Evolutionary conservation across 1,140 invertebrate genomes (phyloP), one percentile per base, ranked within the genome.

Genomic region (Macrotrachela quadricornifera): DNA sequence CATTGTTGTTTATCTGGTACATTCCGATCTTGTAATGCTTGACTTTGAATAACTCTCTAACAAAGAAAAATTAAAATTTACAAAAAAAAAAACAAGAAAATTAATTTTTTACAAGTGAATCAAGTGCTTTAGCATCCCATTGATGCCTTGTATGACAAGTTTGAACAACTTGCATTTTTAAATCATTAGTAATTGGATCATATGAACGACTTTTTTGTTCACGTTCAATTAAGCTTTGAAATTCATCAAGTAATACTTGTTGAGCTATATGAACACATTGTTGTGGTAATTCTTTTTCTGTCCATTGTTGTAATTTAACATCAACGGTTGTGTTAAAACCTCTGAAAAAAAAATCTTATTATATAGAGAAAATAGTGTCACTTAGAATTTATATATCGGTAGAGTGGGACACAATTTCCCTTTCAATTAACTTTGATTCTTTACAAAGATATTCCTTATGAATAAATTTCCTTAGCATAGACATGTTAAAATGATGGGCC

Each of bases 281-380:
- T 8, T 76, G 71, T 0, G 90, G 86, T 46, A 97, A 68, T 40
- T 80, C 79, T 46, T 81, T 76, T 61, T 95, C 87, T 0, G 87
- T 84, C 90, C 90, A 97, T 59, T 94, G 82, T 58, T 84, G 81
- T 13, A 97, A 69, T 65, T 87, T 87, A 55, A 99, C 97, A 68
- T 97, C 92, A 14, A 94, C 83, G 43, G 82, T 78, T 10, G 91
- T 96, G 65, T 96, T 96, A 66, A 96, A 97, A 17, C 81, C 84
- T 61, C 82, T 85, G 57, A 46, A 62, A 2, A 67, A 44, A 50
- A 44, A 21, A 56, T 49, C 21, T 41, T 9, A 51, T n/a, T n/a
- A n/a, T n/a, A n/a, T n/a, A n/a, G n/a, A n/a, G n/a, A n/a, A n/a
- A n/a, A n/a, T n/a, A n/a, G n/a, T n/a, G n/a, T n/a, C n/a, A n/a